Conservation (phyloP, 2,888 invertebrate genomes). For the Masnerella sp. region DNA sequence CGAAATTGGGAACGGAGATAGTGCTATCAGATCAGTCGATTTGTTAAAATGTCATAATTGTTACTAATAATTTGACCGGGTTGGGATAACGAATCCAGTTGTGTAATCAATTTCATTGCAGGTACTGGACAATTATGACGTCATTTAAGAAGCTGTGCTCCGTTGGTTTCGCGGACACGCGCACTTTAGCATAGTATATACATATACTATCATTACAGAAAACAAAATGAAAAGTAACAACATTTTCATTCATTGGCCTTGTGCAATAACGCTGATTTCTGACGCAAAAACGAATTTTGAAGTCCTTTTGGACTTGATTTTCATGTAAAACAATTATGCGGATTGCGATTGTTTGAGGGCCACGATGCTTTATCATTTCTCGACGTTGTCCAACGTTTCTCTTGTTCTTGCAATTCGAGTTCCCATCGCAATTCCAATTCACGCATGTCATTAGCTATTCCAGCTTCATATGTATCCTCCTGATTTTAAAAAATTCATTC, state of each 20-base stretch:
- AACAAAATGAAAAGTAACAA: constrained; percentile 49
- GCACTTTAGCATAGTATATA: background rate
- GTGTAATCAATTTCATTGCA: no score
- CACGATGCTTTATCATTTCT: constrained; percentile 67
- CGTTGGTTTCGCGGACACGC: background rate
- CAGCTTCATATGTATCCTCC: constrained; percentile 82
- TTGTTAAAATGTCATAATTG: constrained; percentile 22
- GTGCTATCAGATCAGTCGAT: constrained; percentile 7
- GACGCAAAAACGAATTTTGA: constrained; percentile 23
- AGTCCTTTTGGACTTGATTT: constrained; percentile 4
- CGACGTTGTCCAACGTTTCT: constrained; percentile 80
- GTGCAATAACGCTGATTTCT: constrained; percentile 45
- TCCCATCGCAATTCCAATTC: constrained; percentile 83
- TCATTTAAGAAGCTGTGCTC: background rate
- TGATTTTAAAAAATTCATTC: constrained; percentile 62
- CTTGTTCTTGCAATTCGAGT: constrained; percentile 83
- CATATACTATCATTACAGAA: constrained; percentile 20
- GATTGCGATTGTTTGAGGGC: constrained; percentile 45
- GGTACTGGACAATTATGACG: no score
- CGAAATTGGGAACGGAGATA: constrained; percentile 2
- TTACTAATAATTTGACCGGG: constrained; percentile 9
- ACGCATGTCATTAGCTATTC: constrained; percentile 84
- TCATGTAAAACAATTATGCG: constrained; percentile 22
- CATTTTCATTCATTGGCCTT: constrained; percentile 54
- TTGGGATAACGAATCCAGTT: background rate